Evolutionary conservation across 2,888 invertebrate species (phyloP), one percentile per base, ranked within the genome.

Genomic region (Drosophila ezoana): DNA sequence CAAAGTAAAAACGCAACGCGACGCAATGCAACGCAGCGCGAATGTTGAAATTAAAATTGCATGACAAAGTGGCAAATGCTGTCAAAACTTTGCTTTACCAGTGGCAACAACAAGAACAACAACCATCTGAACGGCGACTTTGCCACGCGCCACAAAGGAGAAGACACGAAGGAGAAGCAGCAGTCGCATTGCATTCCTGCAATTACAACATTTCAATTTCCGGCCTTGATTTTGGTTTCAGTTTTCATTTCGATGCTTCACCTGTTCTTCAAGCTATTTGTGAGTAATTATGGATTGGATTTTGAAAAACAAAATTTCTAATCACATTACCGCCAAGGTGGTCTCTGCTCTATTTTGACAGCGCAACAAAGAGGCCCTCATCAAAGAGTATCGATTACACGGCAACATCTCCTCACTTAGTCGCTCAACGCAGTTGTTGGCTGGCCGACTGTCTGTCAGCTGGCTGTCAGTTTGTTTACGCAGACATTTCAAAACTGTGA

Each of bases 51-150:
- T 87, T 87, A 84, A 87, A 84, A 84, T 87, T 77, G 85, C 77
- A 85, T 82, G 88, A 85, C 84, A 85, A 85, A 85, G 84, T 85
- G 86, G 86, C 87, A 85, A 85, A 82, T 87, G 74, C 73, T 87
- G 87, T 85, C 87, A 78, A 82, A 87, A 87, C 77, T 84, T 81
- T 68, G 82, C 86, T 72, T 75, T 81, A 65, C 61, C 49, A 53
- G 28, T 59, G 73, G 54, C 60, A 76, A 54, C 71, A 59, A 57
- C 61, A 41, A 16, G 43, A 41, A 18, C 11, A 11, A 14, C 10
- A 14, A 48, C 4, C 33, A 60, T 23, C n/a, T 11, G 44, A 8
- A 28, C 59, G 13, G 14, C 37, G 20, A 41, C 45, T 35, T 35
- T 48, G 41, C 51, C 61, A 61, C 60, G 53, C n/a, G 51, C 43